Evolutionary conservation across 2,888 invertebrate species (phyloP).

Genomic region (Esperia sulphurella): DNA sequence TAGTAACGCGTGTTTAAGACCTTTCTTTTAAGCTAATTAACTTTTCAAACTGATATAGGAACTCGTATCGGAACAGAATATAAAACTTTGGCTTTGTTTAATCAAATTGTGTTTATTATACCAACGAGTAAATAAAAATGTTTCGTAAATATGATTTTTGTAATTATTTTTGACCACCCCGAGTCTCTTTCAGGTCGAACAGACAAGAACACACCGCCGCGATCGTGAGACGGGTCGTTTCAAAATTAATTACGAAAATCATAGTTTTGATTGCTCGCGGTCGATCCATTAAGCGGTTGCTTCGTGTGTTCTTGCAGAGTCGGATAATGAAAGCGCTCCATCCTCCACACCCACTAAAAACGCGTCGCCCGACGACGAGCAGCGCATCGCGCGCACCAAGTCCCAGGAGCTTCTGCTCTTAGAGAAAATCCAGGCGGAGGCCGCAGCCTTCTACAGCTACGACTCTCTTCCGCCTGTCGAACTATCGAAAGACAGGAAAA

Average conservation of each 20-base stretch:
- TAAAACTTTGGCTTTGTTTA: conserved; percentile 71
- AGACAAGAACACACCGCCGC: conserved; percentile 65
- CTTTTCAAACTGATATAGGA: conserved; percentile 57
- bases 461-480: conserved; percentile 30
- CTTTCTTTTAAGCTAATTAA: conserved; percentile 65
- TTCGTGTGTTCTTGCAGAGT: conserved; percentile 87
- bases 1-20: conserved; percentile 62
- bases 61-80: conserved; percentile 59
- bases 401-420: conserved; percentile 84
- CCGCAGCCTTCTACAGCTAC: conserved; percentile 86
- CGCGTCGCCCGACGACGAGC: conserved; percentile 50
- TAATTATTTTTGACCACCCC: conserved; percentile 75
- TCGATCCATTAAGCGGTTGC: conserved; percentile 50
- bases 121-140: conserved; percentile 76
- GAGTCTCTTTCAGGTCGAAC: conserved; percentile 58
- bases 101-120: conserved; percentile 75
- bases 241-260: conserved; percentile 78
- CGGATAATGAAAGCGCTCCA: conserved; percentile 86
- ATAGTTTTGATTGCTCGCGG: conserved; percentile 29
- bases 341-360: conserved; percentile 79
- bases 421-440: conserved; percentile 84
- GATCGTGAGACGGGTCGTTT: conserved; percentile 50
- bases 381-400: conserved; percentile 67
- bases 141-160: conserved; percentile 77
- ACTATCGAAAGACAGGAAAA: conserved; percentile 39